Conservation (phyloP, 2,797 vertebrate genomes). For the Geotrypetes seraphini region DNA sequence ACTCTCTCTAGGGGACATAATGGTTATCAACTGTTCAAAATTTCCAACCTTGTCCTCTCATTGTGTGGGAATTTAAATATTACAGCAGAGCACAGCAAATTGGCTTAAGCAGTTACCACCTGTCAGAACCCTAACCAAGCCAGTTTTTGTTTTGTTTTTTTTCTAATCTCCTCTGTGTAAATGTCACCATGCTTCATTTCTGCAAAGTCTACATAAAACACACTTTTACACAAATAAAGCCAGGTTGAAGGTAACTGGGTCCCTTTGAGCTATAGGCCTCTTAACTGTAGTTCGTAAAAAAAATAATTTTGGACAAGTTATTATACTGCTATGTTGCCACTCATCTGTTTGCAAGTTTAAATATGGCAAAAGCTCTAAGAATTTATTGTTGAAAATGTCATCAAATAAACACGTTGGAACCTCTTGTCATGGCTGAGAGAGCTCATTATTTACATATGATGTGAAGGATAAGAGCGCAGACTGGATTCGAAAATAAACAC, state of each 20-base stretch:
- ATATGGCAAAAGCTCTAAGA: too few species aligned
- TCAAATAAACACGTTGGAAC: constrained; percentile 33
- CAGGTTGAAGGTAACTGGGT: too few species aligned
- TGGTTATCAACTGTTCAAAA: constrained; percentile 70
- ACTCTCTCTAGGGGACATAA: constrained; percentile 59
- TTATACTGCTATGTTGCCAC: too few species aligned
- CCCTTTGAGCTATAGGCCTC: too few species aligned
- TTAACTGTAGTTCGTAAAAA: too few species aligned
- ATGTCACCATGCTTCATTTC: constrained; percentile 77
- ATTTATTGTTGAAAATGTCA: too few species aligned
- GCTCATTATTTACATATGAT: constrained; percentile 16
- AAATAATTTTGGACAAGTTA: too few species aligned
- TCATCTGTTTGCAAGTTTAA: too few species aligned
- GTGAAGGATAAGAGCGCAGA: constrained; percentile 18
- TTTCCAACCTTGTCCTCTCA: constrained; percentile 53
- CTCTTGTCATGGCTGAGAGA: constrained; percentile 17
- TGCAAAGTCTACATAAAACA: constrained; percentile 59
- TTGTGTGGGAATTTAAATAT: constrained; percentile 66
- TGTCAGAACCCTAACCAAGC: constrained; percentile 79
- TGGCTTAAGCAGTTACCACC: constrained; percentile 77
- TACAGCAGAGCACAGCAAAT: constrained; percentile 65
- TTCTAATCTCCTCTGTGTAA: constrained; percentile 83
- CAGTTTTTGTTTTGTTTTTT: too few species aligned
- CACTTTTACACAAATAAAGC: too few species aligned
- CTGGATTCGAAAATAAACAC: constrained; percentile 32